Percentiles rank a stretch among this genome's conserved stretches.
Conservation (phyloP, 2,888 invertebrate species). For the Ephialtes manifestator region DNA sequence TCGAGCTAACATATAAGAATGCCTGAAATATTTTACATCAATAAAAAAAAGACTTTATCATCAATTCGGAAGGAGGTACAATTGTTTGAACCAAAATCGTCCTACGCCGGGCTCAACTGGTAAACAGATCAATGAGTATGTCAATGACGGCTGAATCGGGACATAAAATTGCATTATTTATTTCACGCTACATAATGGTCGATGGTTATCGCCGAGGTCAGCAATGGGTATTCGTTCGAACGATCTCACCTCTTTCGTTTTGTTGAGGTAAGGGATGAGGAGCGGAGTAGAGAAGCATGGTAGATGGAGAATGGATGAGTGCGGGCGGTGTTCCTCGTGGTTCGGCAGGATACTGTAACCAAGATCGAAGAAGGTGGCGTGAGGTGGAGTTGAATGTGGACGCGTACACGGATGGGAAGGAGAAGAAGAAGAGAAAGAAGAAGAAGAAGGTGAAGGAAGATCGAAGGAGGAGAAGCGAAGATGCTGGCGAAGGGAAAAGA, state of each 20-base stretch:
- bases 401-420: conserved; percentile 68
- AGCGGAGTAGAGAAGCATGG: conserved; percentile 34
- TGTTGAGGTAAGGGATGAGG: conserved; percentile 27
- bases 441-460: conserved; percentile 76
- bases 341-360: conserved; percentile 45
- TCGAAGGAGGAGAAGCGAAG: conserved; percentile 71
- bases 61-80: neutral
- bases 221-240: conserved; percentile 64
- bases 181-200: conserved; percentile 68
- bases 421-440: conserved; percentile 78
- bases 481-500: conserved; percentile 78
- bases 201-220: conserved; percentile 68
- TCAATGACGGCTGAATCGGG: conserved; percentile 57
- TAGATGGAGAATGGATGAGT: conserved; percentile 47
- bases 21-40: neutral
- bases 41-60: neutral
- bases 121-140: neutral
- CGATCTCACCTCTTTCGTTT: conserved; percentile 59
- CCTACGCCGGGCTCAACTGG: neutral
- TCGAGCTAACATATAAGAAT: neutral
- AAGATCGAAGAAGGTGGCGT: conserved; percentile 64
- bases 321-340: conserved; percentile 54
- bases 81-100: neutral
- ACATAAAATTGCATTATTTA: conserved; percentile 67
- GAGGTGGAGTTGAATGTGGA: conserved; percentile 66